phyloP scores from a whole-genome alignment of 2,888 invertebrate genomes.

The Chrysotoxum bicinctum region DNA sequence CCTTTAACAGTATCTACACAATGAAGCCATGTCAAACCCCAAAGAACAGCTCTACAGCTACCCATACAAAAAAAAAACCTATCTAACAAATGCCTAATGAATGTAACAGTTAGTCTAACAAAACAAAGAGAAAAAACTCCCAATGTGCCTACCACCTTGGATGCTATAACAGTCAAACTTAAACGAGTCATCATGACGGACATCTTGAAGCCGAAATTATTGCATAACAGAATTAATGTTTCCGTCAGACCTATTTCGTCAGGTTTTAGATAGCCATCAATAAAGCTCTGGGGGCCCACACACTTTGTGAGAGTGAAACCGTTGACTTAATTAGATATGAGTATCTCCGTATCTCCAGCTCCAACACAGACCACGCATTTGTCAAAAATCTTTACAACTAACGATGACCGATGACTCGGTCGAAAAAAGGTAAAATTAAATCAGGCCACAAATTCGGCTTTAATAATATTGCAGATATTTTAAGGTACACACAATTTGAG shows the following conservation, averaged over 20 bases:
- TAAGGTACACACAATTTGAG: background rate
- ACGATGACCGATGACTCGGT: constrained; percentile 2
- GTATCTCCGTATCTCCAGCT: background rate
- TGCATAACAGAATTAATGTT: constrained; percentile 29
- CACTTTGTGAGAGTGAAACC: background rate
- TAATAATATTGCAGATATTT: background rate
- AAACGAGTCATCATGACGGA: constrained; percentile 11
- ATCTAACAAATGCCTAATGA: constrained; percentile 46
- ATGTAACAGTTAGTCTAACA: constrained; percentile 57
- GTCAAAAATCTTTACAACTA: constrained; percentile 3
- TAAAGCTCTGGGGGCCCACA: constrained; percentile 14
- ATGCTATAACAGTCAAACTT: constrained; percentile 5
- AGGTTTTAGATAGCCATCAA: constrained; percentile 19
- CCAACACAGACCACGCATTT: background rate
- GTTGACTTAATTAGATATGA: background rate
- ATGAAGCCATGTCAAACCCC: constrained; percentile 12
- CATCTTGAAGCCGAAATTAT: background rate
- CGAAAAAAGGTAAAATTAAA: constrained; percentile 16
- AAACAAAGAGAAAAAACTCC: constrained; percentile 27
- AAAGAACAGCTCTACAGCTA: background rate
- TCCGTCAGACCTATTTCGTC: constrained; percentile 19
- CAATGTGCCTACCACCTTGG: constrained; percentile 50
- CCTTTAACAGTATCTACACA: constrained; percentile 32
- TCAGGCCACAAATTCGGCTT: constrained; percentile 3
- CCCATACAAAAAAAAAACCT: background rate